Evolutionary conservation across 2,888 invertebrate genomes (phyloP).

Genomic region (Phlogophora meticulosa): DNA sequence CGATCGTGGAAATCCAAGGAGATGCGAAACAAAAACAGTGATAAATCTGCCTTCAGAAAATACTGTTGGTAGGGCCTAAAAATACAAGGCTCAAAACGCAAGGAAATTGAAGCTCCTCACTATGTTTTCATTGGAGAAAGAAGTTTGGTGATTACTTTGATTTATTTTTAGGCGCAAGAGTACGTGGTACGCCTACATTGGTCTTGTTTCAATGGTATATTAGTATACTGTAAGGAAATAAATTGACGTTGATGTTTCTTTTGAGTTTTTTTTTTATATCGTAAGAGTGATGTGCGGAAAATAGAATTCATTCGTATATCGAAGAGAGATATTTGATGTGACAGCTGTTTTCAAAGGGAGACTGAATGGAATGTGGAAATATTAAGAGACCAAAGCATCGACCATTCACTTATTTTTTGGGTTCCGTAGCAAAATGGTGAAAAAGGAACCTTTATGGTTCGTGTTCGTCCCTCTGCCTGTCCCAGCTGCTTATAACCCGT

Average conservation of each 20-base stretch:
- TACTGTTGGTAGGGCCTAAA: slow-evolving; percentile 58
- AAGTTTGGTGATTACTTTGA: slow-evolving; percentile 52
- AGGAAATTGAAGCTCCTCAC: slow-evolving; percentile 67
- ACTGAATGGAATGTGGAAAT: not conserved
- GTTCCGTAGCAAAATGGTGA: too few species aligned
- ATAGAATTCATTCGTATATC: not conserved
- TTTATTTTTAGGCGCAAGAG: slow-evolving; percentile 44
- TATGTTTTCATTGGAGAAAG: slow-evolving; percentile 62
- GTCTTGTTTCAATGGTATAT: not conserved
- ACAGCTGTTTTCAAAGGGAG: slow-evolving; percentile 2
- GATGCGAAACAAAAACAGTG: slow-evolving; percentile 67
- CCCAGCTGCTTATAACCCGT: too few species aligned
- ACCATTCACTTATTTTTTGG: slow-evolving; percentile 1
- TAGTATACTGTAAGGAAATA: not conserved
- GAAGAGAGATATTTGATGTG: not conserved
- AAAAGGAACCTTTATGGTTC: too few species aligned
- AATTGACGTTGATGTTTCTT: slow-evolving; percentile 10
- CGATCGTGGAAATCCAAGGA: slow-evolving; percentile 56
- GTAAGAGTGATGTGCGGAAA: not conserved
- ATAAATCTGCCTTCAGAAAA: slow-evolving; percentile 60
- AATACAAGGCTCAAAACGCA: slow-evolving; percentile 63
- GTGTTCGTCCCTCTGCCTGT: too few species aligned
- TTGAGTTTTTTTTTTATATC: not conserved
- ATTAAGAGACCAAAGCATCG: not conserved
- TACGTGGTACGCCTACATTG: not conserved